Conservation (phyloP, 2,113 vertebrate species). For the Tringa solitaria region DNA sequence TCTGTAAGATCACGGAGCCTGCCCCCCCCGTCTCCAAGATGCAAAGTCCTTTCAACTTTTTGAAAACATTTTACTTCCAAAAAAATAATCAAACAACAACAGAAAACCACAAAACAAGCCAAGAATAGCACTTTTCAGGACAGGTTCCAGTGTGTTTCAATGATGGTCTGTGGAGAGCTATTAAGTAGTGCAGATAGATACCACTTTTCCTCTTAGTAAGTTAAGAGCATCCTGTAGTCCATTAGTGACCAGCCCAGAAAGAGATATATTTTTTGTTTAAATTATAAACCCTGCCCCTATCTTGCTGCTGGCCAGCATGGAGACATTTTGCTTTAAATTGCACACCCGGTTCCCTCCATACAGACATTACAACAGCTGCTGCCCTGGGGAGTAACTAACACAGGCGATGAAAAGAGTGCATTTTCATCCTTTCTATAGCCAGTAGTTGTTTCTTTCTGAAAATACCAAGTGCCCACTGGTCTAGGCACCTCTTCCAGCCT, state of each 20-base stretch:
- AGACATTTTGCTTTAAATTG: neutral
- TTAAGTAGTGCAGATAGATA: neutral
- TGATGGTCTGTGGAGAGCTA: neutral
- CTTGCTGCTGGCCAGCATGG: conserved; percentile 32
- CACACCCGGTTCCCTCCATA: neutral
- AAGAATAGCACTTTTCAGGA: neutral
- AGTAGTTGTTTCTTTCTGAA: neutral
- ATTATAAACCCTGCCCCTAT: neutral
- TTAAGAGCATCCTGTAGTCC: neutral
- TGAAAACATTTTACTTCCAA: neutral
- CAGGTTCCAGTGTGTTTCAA: neutral
- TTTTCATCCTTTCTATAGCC: neutral
- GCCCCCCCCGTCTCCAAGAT: neutral
- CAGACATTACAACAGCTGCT: neutral
- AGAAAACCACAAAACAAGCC: neutral
- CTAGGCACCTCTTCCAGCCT: neutral
- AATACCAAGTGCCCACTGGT: neutral
- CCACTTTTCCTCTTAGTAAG: neutral
- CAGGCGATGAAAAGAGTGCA: neutral
- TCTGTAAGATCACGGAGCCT: neutral
- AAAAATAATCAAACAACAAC: neutral
- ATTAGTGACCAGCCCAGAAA: neutral
- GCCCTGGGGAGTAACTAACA: neutral
- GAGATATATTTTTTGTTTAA: conserved; percentile 37
- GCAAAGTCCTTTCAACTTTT: neutral